phyloP scores from a whole-genome alignment of 2,888 invertebrate species.

The Eupithecia abbreviata region DNA sequence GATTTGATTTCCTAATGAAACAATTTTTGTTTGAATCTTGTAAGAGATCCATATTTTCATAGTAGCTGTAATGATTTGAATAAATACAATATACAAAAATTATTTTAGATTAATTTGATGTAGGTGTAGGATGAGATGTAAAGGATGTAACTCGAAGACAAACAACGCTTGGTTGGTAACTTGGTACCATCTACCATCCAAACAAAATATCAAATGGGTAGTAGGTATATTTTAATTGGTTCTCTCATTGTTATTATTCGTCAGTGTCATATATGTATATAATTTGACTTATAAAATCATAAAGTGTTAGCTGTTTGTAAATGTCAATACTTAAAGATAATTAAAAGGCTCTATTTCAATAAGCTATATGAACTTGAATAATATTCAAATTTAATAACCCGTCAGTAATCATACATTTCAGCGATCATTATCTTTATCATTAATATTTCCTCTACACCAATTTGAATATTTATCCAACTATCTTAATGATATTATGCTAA shows the following conservation, averaged over 20 bases:
- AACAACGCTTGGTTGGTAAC: not conserved
- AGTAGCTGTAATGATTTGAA: too few relatives aligned
- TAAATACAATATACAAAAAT: too few relatives aligned
- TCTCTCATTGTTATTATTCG: not conserved
- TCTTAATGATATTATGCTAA: slow-evolving; percentile 7
- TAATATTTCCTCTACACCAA: slow-evolving; percentile 11
- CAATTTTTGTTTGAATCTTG: not conserved
- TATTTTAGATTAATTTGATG: too few relatives aligned
- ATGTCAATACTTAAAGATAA: slow-evolving; percentile 5
- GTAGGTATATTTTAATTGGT: not conserved
- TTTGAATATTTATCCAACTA: slow-evolving; percentile 13
- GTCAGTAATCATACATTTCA: not conserved
- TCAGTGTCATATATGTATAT: not conserved
- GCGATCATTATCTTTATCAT: slow-evolving; percentile 9
- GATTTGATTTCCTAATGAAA: not conserved
- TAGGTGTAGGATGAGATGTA: not conserved
- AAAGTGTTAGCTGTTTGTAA: not conserved
- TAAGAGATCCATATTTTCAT: not conserved
- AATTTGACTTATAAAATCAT: not conserved
- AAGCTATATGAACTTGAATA: not conserved
- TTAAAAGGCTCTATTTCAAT: not conserved
- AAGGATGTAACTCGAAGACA: not conserved
- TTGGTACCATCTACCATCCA: not conserved
- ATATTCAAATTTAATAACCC: not conserved
- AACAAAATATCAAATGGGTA: not conserved